Base-by-base conservation (phyloP, 35 echinoderm and acorn worm species). In the Lytechinus pictus region DNA sequence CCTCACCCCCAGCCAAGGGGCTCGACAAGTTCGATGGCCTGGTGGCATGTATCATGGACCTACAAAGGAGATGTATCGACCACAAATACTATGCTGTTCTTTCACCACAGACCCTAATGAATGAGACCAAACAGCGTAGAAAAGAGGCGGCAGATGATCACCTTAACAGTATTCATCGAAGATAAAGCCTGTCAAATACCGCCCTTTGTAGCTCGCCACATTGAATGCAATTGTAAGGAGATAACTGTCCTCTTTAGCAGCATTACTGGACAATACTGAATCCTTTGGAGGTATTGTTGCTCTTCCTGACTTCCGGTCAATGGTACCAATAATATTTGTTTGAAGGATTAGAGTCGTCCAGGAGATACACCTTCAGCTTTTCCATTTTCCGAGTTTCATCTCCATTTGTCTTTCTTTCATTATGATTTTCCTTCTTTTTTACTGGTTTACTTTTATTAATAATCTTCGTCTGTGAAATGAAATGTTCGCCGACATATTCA, bases 171-270 rank as follows among this genome's bases (percentile, higher is more conserved):
- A 79, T 79, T 79, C 21, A 24, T 79, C 19, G n/a, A 6, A n/a
- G 66, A 79, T 79, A 79, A 79, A 27, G 66, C 66, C 66, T 79
- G 61, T 71, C 16, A 79, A 79, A 79, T 79, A 79, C 66, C 66
- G 19, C n/a, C 6, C 19, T 79, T 79, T 79, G 66, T 79, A 79
- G 16, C 66, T 16, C 19, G n/a, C 19, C 66, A n/a, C 66, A 71
- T 19, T 79, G 8, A 71, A 71, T 6, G 57, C 61, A 71, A 71
- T 79, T 79, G 66, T 79, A 79, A 24, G 21, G 66, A 4, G 66
- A 79, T 79, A 79, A 79, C 19, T 16, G 7, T 24, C 66, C 66
- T 79, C 66, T 79, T 79, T 79, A 79, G 66, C 14, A 79, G 16
- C n/a, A 79, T 79, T 79, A 79, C 21, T 79, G 66, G 66, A 79